Evolutionary conservation across 2,113 vertebrate genomes (phyloP), one percentile per base, ranked within the genome.

Genomic region (Paralichthys olivaceus): DNA sequence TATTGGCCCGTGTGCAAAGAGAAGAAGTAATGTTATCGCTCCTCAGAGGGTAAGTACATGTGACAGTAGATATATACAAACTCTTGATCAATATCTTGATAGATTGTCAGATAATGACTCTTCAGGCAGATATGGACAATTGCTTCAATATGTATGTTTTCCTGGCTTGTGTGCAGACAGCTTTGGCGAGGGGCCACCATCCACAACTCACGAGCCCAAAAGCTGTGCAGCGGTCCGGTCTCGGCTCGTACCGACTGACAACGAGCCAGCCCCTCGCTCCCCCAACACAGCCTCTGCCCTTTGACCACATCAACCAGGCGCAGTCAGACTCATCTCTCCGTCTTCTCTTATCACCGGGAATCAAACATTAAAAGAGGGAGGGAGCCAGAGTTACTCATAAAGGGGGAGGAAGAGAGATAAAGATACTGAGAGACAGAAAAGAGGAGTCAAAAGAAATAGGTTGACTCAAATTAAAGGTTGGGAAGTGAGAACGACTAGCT

Each of bases 231-330:
- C 26, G 29, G 79, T 66, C 84, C 76, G 51, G 75, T 74, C 77
- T 81, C 3, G 22, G 26, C 45, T 71, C 25, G 74, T 22, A 64
- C 37, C 15, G 61, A 25, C 69, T 58, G 71, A 64, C 78, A 66
- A 53, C 26, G 73, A 49, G 60, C 32, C 34, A 1, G 11, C 58
- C 64, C 62, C 74, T 54, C 66, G 37, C 77, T 75, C 63, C 79
- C 79, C 53, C 28, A 4, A 47, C 75, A 6, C 71, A 79, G 86
- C 77, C 84, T 51, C 54, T 91, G 92, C 91, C 91, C 94, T 95
- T 95, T 93, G 94, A 92, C 93, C 94, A 92, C 93, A 93, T 94
- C 93, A 94, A 92, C 83, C 40, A 11, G 56, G 4, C 55, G 84
- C 86, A 83, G 87, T 86, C 83, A 37, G 84, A 87, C 88, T 93